Base-by-base conservation (phyloP, 35 echinoderm and acorn worm species). In the Chiridota heheva region DNA sequence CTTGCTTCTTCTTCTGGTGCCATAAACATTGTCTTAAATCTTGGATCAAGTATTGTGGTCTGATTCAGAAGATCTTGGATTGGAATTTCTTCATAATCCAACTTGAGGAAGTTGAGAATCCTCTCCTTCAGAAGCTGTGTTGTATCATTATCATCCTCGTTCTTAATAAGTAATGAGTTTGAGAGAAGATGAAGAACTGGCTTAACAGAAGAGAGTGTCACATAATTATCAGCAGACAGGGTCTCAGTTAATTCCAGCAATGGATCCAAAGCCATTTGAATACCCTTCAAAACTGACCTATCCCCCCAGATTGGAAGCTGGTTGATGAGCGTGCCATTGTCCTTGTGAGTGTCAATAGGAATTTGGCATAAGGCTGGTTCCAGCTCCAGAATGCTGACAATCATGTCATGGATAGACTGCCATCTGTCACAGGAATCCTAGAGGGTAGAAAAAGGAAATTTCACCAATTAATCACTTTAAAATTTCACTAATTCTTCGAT, bases 351-450 rank as follows among this genome's bases (percentile, higher is more conserved):
- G 2, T 78, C 75, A 7, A 7, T 35, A 27, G 62, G 42, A 25
- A 78, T 38, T 78, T 78, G 58, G n/a, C 58, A 13, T n/a, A 78
- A 40, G 33, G 75, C 75, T 25, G 75, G 53, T 78, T 78, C 58
- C 53, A 78, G 55, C 47, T 58, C 41, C 10, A 78, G 32, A 4
- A 78, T 33, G 1, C 20, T 17, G 24, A 34, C 62, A 6, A 78
- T 24, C 75, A 78, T 78, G 8, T 60, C 36, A 42, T 78, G 75
- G 12, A 38, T 78, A 24, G 32, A 16, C 16, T 59, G 75, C 75
- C 75, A 78, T 22, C 58, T 58, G 32, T 58, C 75, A 10, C 48
- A 3, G 7, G 53, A 17, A 78, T 78, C 75, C 75, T 78, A n/a
- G n/a, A n/a, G n/a, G n/a, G 53, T 4, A 40, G 47, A 60, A 78